These are phyloP conservation scores for Bicyclus anynana DNA, from an alignment of 1,140 invertebrate species.

Conservation along the genomic window DNA sequence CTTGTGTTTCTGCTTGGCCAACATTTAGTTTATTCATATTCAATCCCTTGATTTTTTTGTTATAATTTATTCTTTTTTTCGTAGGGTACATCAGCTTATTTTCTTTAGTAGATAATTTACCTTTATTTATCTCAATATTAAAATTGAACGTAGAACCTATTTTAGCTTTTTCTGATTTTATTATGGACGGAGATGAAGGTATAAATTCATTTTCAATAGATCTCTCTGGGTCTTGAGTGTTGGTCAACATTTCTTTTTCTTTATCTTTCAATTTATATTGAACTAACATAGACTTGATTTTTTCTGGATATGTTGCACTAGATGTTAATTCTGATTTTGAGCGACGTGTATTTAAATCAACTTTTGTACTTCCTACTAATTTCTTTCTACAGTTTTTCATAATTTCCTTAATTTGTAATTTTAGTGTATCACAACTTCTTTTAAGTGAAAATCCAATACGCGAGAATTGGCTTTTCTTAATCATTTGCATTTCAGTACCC, in stretches of 20 bases:
- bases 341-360: no score
- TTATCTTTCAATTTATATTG: constrained; percentile 17
- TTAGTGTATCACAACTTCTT: constrained; percentile 34
- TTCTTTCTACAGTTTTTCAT: constrained; percentile 2
- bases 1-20: constrained; percentile 15
- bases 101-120: not conserved
- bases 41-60: constrained; percentile 10
- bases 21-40: constrained; percentile 18
- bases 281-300: constrained; percentile 11
- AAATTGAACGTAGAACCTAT: constrained; percentile 40
- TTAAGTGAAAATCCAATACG: constrained; percentile 18
- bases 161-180: constrained; percentile 22
- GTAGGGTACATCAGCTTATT: not conserved
- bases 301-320: constrained; percentile 8
- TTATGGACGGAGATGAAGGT: not conserved
- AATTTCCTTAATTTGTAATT: constrained; percentile 22
- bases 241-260: constrained; percentile 11
- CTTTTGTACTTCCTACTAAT: not conserved
- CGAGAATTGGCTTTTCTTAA: constrained; percentile 12
- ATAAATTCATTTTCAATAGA: not conserved
- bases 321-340: constrained; percentile 11
- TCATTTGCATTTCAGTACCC: constrained; percentile 6
- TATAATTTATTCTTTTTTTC: constrained; percentile 15
- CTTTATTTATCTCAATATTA: constrained; percentile 38
- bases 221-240: constrained; percentile 7